Base-by-base conservation (phyloP, 1,140 invertebrate species). In the Tenebrio molitor region DNA sequence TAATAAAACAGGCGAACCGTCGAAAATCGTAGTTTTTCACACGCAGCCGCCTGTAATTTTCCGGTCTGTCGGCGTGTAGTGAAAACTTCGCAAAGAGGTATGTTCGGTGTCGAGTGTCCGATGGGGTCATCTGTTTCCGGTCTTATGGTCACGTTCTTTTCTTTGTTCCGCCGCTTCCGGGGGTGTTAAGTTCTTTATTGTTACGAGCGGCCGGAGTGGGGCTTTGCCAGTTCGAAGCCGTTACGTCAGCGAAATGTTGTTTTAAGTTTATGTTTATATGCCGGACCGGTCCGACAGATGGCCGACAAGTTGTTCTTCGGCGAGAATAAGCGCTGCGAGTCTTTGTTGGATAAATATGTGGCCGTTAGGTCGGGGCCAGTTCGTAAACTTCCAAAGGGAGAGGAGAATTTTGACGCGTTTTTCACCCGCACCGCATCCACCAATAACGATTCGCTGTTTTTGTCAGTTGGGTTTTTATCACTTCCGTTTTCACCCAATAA, bases 171-270 rank as follows among this genome's bases (percentile, higher is more conserved):
- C n/a, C 21, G 50, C 50, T 58, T 58, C 50, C 50, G 50, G 50
- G 23, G 50, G 50, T 58, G 50, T 58, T 58, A 58, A 58, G 50
- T 58, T 58, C 50, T 58, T 58, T 58, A 58, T 58, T 58, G 50
- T 58, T 58, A 58, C 50, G 50, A 58, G 8, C 50, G 23, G 19
- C 3, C 23, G 12, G 50, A 58, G 50, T 25, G 23, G 19, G 14
- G 50, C 50, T 58, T 58, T 58, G 36, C 36, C 2, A 39, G 36
- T 39, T 39, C 12, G 50, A 25, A 33, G 50, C 23, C 23, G 15
- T 58, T 29, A 58, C 14, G 50, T 58, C 50, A 58, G 50, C 23
- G 23, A 58, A 58, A 58, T 58, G 50, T 58, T 58, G 21, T 25
- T 58, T 58, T 29, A 25, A 58, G 10, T 58, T 58, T 58, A 58